Conservation (phyloP, 2,797 vertebrate species). For the Chrosomus eos region DNA sequence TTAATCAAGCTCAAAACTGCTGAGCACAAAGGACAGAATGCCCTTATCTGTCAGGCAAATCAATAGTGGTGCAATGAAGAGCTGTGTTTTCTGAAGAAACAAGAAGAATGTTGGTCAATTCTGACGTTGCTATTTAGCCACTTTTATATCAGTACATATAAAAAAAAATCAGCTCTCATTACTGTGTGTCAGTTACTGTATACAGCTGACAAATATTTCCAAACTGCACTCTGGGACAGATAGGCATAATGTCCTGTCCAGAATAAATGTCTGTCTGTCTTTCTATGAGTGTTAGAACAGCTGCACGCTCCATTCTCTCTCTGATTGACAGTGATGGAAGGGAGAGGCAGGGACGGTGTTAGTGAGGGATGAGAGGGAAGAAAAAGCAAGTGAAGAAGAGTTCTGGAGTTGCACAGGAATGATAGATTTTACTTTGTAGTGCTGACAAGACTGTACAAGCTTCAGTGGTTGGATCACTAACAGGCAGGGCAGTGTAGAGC, state of each 20-base stretch:
- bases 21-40: constrained; percentile 31
- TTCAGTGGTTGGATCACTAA: constrained; percentile 38
- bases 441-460: constrained; percentile 39
- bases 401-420: constrained; percentile 53
- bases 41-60: constrained; percentile 36
- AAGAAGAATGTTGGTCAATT: constrained; percentile 34
- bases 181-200: constrained; percentile 26
- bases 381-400: constrained; percentile 8
- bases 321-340: constrained; percentile 48
- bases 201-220: constrained; percentile 48
- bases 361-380: not conserved
- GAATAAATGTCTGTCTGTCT: constrained; percentile 41
- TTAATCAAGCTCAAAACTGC: constrained; percentile 31
- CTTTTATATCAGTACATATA: constrained; percentile 50
- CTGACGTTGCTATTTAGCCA: constrained; percentile 30
- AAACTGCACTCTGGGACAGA: constrained; percentile 36
- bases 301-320: constrained; percentile 22
- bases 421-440: constrained; percentile 50
- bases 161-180: constrained; percentile 55
- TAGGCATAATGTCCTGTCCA: constrained; percentile 49
- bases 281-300: constrained; percentile 15
- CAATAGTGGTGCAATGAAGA: constrained; percentile 47
- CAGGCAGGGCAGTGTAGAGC: constrained; percentile 16
- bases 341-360: not conserved
- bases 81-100: constrained; percentile 47